A percentile compares a stretch with the other conserved stretches of the same genome.
phyloP scores from a whole-genome alignment of 2,797 vertebrate genomes.

The Smutsia gigantea region DNA sequence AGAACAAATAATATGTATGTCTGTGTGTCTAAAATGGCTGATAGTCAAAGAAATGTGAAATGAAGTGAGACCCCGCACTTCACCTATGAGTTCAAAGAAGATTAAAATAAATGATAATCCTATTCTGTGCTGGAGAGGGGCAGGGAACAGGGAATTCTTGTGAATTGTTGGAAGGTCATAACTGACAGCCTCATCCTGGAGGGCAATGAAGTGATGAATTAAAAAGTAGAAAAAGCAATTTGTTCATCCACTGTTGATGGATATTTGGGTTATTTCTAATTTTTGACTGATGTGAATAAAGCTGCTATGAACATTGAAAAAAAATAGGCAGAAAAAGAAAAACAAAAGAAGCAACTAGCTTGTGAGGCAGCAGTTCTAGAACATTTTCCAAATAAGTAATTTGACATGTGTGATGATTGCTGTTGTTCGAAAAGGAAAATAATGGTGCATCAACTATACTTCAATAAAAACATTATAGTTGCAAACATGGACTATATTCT shows the following conservation, averaged over 20 bases:
- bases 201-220: not conserved
- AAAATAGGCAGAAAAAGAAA: not conserved
- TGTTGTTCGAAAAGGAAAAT: not conserved
- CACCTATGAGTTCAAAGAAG: not conserved
- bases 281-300: not conserved
- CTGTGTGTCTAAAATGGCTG: not conserved
- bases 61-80: not conserved
- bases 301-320: not conserved
- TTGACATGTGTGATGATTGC: not conserved
- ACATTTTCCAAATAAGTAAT: not conserved
- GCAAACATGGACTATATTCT: not conserved
- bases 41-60: not conserved
- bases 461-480: not conserved
- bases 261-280: not conserved
- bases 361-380: not conserved
- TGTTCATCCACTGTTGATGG: not conserved
- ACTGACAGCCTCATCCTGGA: slow-evolving; percentile 1
- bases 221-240: slow-evolving; percentile 5
- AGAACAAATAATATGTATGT: not conserved
- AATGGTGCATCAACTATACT: not conserved
- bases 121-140: not conserved
- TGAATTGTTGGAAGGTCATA: not conserved
- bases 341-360: not conserved
- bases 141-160: not conserved
- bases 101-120: slow-evolving; percentile 5